Percentiles rank a stretch among this genome's conserved stretches.
These are phyloP conservation scores for Sardina pilchardus DNA, from an alignment of 2,113 vertebrate species.

Conservation along the genomic window DNA sequence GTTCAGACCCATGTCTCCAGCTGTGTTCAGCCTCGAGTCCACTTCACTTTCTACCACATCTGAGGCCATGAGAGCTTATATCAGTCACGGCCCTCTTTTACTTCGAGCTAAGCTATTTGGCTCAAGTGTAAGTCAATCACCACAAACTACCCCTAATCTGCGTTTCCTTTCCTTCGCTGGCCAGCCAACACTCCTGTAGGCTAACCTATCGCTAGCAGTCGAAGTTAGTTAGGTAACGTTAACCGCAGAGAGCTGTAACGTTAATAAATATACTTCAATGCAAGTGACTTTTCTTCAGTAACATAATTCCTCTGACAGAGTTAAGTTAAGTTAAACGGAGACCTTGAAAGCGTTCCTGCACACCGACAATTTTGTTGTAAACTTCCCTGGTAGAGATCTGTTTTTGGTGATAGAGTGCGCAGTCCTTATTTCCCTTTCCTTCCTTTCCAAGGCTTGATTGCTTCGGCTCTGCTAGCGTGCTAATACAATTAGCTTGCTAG, in stretches of 20 bases:
- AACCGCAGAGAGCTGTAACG: neutral
- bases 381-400: slow-evolving; percentile 1
- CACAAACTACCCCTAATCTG: slow-evolving; percentile 15
- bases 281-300: neutral
- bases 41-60: slow-evolving; percentile 61
- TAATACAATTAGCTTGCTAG: slow-evolving; percentile 33
- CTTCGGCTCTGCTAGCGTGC: neutral
- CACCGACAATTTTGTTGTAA: neutral
- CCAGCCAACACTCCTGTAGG: neutral
- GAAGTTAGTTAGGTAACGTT: slow-evolving; percentile 4
- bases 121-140: slow-evolving; percentile 13
- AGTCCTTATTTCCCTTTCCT: slow-evolving; percentile 50
- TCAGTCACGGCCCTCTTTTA: slow-evolving; percentile 7
- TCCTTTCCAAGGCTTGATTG: slow-evolving; percentile 47
- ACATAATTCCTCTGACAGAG: neutral
- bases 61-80: slow-evolving; percentile 63
- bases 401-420: slow-evolving; percentile 48
- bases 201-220: neutral
- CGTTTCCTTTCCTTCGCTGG: slow-evolving; percentile 16
- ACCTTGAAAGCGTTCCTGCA: neutral
- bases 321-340: neutral
- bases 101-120: neutral
- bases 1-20: slow-evolving; percentile 57
- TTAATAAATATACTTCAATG: neutral
- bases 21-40: slow-evolving; percentile 49